Percentiles rank a stretch among this genome's conserved stretches.
These are phyloP conservation scores for Cichlasoma orientale DNA, from an alignment of 2,797 vertebrate species.

Conservation along the genomic window DNA sequence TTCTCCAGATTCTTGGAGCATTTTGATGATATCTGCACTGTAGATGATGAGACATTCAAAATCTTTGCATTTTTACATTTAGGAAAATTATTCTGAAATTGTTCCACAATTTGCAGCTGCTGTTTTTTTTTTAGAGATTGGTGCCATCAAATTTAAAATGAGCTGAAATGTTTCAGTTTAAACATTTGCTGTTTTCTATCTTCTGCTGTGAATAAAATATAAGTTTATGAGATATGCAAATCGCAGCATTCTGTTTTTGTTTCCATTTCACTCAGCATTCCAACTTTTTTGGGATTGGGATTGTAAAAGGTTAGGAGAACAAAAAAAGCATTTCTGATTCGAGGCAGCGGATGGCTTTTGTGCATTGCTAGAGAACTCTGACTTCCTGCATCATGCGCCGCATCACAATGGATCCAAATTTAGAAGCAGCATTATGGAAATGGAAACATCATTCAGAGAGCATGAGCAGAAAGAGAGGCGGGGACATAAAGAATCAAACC, in stretches of 20 bases:
- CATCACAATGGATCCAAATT: constrained; percentile 3
- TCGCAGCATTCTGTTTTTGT: not conserved
- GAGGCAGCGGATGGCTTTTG: not conserved
- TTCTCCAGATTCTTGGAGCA: not conserved
- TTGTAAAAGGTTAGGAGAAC: too few species aligned
- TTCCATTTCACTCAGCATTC: not conserved
- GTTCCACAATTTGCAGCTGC: too few species aligned
- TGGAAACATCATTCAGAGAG: not conserved
- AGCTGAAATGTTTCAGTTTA: not conserved
- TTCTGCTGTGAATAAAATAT: not conserved
- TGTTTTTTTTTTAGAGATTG: too few species aligned
- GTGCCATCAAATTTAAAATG: not conserved
- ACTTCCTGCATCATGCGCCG: not conserved
- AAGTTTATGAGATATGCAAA: not conserved
- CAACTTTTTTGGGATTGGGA: not conserved
- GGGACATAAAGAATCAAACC: not conserved
- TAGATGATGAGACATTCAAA: not conserved
- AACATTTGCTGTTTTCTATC: not conserved
- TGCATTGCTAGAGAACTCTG: not conserved
- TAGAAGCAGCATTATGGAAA: constrained; percentile 31
- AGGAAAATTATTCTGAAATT: too few species aligned
- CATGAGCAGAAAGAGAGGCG: not conserved
- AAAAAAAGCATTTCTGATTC: not conserved
- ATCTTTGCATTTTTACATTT: not conserved
- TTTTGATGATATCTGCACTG: not conserved